Base-by-base conservation (phyloP, 2,888 invertebrate species). In the Hanleya hanleyi region DNA sequence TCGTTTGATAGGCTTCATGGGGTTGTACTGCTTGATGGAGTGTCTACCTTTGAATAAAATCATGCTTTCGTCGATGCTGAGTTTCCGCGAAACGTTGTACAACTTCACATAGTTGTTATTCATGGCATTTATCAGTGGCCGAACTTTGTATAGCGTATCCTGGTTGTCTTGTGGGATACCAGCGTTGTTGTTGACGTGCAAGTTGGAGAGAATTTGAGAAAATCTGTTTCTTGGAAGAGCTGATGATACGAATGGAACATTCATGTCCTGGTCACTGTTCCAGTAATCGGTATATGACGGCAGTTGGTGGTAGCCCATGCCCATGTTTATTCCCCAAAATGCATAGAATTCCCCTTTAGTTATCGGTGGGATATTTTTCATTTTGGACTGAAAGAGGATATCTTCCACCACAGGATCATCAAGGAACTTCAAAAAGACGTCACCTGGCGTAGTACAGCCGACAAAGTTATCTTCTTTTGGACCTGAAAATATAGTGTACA, bases 1-100 rank as follows among this genome's bases (percentile, higher is more conserved):
- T 12, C 71, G 22, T 37, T 76, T 74, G 7, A 71, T 61, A 9
- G 76, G 73, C 47, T 74, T 76, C 66, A 41, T 70, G 0, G 73
- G 71, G 26, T 65, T 35, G 61, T 76, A 73, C 37, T 76, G 73
- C 61, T 76, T 76, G 5, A 76, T 18, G 26, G 62, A 22, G 35
- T 32, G 66, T 35, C 74, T 47, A 0, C 62, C 73, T 57, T 75
- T 73, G 69, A 76, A 76, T 1, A 64, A 37, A 22, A 76, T 41
- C 70, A 70, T 76, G 36, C 57, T 67, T 29, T 75, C 72, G 32
- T 75, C 75, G 7, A 75, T 37, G 22, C 68, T 65, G 35, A 69
- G 65, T 7, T 57, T 51, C n/a, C n/a, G n/a, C n/a, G 26, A 15
- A 1, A 26, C 41, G 26, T 57, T 47, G 32, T 32, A 67, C 37